Evolutionary conservation across 1,140 invertebrate species (phyloP).

Genomic region (Drosophila mojavensis): DNA sequence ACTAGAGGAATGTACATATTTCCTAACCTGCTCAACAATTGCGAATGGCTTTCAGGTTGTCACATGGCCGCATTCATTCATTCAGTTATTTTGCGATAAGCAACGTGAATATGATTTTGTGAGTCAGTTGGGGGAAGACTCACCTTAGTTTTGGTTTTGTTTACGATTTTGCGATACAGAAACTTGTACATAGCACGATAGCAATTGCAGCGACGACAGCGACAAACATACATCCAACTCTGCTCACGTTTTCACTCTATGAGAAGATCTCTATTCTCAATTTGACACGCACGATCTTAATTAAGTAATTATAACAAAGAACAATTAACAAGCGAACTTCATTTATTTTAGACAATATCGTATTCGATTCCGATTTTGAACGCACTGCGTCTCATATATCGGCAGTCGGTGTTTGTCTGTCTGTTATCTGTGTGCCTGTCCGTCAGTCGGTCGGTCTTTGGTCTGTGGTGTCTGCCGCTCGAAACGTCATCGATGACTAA

Average conservation of each 20-base stretch:
- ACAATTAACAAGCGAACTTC: no score
- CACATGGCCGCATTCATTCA: constrained; percentile 23
- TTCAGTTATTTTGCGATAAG: constrained; percentile 18
- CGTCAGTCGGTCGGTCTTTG: constrained; percentile 15
- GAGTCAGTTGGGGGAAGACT: constrained; percentile 35
- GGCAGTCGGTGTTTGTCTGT: constrained; percentile 2
- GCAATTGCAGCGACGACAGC: constrained; percentile 15
- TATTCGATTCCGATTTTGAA: constrained; percentile 23
- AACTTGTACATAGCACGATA: constrained; percentile 58
- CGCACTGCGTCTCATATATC: constrained; percentile 15
- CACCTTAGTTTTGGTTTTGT: constrained; percentile 61
- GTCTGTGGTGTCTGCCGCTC: constrained; percentile 35
- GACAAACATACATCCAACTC: constrained; percentile 34
- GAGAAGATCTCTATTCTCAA: constrained; percentile 12
- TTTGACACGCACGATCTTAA: constrained; percentile 26
- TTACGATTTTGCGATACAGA: constrained; percentile 57
- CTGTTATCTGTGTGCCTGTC: constrained; percentile 8
- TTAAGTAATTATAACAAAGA: no score
- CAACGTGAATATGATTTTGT: constrained; percentile 4
- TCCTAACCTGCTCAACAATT: constrained; percentile 41
- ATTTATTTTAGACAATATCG: neutral
- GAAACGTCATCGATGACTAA: constrained; percentile 75
- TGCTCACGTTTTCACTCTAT: constrained; percentile 28
- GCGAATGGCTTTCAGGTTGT: constrained; percentile 1
- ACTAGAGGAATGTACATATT: constrained; percentile 1